Evolutionary conservation across 2,888 invertebrate genomes (phyloP).

Genomic region (Hirtodrosophila cameraria): DNA sequence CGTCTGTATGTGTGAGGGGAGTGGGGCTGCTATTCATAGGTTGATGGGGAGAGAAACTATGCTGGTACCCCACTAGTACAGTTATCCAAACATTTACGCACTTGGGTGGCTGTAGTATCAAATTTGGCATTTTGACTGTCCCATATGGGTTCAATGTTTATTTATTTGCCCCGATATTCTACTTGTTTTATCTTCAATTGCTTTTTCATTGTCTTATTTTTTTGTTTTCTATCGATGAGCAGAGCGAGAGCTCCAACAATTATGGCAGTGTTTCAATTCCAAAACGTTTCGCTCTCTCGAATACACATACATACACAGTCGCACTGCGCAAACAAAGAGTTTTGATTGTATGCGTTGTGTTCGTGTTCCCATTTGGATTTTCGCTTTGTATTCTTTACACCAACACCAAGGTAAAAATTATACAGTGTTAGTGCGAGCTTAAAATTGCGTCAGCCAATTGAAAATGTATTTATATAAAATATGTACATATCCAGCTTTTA

Average conservation of each 20-base stretch:
- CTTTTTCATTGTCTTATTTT: conserved; percentile 32
- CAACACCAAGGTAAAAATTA: conserved; percentile 36
- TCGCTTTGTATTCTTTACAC: conserved; percentile 58
- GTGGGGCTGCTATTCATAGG: conserved; percentile 59
- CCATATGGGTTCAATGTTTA: not conserved
- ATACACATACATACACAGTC: conserved; percentile 20
- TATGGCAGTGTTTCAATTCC: conserved; percentile 43
- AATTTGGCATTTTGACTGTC: conserved; percentile 27
- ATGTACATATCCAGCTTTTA: conserved; percentile 40
- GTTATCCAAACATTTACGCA: conserved; percentile 41
- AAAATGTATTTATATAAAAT: conserved; percentile 53
- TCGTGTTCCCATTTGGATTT: conserved; percentile 72
- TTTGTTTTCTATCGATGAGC: conserved; percentile 13
- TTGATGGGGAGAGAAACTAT: conserved; percentile 49
- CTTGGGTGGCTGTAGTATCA: conserved; percentile 27
- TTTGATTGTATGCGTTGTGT: conserved; percentile 55
- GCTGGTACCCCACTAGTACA: conserved; percentile 45
- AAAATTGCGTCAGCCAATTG: conserved; percentile 80
- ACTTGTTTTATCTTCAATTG: conserved; percentile 25
- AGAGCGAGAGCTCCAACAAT: conserved; percentile 26
- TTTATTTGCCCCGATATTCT: conserved; percentile 11
- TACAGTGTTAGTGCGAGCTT: conserved; percentile 44
- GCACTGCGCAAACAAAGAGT: conserved; percentile 63
- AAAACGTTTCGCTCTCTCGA: conserved; percentile 24
- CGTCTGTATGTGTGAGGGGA: conserved; percentile 15